Conservation (phyloP, 2,797 vertebrate species). For the Myotis daubentonii region DNA sequence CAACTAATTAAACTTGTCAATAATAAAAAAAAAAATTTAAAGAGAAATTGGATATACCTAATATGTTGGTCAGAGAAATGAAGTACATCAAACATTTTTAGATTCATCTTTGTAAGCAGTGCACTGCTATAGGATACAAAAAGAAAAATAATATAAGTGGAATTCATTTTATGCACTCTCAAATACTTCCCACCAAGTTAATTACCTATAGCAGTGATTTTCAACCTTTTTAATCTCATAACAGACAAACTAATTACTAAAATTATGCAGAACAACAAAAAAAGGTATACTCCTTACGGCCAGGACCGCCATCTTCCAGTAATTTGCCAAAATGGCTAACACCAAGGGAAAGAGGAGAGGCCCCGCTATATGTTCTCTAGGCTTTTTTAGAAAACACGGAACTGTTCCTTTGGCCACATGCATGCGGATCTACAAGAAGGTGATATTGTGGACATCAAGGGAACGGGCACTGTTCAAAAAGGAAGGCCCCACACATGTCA, state of each 20-base stretch:
- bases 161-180: not conserved
- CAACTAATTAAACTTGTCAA: conserved; percentile 25
- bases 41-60: not conserved
- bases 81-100: conserved; percentile 1
- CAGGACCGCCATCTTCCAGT: no score
- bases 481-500: no score
- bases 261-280: not conserved
- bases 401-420: no score
- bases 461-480: no score
- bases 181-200: not conserved
- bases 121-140: not conserved
- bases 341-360: no score
- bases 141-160: not conserved
- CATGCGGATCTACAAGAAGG: no score
- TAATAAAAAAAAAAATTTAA: not conserved
- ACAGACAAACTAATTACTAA: not conserved
- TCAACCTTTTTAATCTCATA: not conserved
- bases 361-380: no score
- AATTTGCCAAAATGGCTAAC: no score
- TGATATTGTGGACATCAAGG: no score
- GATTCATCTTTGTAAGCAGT: not conserved
- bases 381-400: no score
- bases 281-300: not conserved
- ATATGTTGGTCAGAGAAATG: not conserved
- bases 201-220: not conserved